These are phyloP conservation scores for Varecia variegata DNA, from an alignment of 2,797 vertebrate species.

Conservation along the genomic window DNA sequence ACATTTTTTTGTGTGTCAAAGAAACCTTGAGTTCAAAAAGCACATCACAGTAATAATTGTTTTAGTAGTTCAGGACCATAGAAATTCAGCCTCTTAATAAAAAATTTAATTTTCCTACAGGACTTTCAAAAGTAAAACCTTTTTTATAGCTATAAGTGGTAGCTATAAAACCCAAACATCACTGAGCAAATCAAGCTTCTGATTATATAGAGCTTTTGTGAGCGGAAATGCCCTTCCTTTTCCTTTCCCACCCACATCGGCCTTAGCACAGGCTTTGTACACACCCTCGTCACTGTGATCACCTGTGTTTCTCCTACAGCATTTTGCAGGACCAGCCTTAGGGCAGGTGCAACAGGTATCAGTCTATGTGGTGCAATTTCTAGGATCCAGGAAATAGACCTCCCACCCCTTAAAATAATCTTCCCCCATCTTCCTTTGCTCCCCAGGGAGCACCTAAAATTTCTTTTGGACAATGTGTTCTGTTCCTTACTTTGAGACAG, in stretches of 20 bases:
- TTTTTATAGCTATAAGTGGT: constrained; percentile 10
- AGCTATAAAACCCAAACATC: constrained; percentile 39
- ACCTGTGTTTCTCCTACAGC: not conserved
- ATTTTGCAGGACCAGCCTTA: not conserved
- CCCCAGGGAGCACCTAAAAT: not conserved
- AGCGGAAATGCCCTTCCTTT: not conserved
- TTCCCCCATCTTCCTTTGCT: not conserved
- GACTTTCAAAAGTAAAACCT: constrained; percentile 26
- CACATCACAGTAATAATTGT: not conserved
- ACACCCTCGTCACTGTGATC: too few species aligned
- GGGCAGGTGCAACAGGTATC: not conserved
- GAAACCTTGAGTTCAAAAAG: not conserved
- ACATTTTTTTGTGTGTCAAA: not conserved
- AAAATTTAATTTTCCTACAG: not conserved
- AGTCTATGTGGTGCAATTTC: not conserved
- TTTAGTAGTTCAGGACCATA: not conserved
- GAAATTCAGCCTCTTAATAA: not conserved
- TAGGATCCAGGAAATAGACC: not conserved
- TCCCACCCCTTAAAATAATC: not conserved
- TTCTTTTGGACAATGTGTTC: not conserved
- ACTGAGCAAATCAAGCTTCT: not conserved
- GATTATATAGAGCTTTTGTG: not conserved
- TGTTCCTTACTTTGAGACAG: not conserved
- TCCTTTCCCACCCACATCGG: not conserved
- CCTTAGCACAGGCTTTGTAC: not conserved